Base-by-base conservation (phyloP, 2,888 invertebrate species). In the Aspidiotus destructor region DNA sequence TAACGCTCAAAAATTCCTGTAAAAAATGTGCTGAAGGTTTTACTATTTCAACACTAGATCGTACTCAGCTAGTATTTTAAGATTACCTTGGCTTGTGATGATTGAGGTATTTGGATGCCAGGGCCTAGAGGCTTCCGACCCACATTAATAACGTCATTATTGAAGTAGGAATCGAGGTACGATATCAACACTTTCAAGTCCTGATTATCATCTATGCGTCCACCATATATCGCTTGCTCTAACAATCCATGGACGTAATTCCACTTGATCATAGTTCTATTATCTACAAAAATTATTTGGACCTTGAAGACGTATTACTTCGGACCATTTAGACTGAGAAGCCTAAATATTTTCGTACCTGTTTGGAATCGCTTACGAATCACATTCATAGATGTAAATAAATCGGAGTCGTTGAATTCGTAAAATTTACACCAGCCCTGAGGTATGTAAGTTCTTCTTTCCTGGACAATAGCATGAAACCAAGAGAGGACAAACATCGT, bases 391-490 rank as follows among this genome's bases (percentile, higher is more conserved):
- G 88, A 88, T 7, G 89, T 88, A 63, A 85, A 81, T 1, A 92
- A 79, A 77, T 94, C 94, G 0, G 87, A 83, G 73, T 87, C 86
- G 64, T 86, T 88, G 78, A 94, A 94, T 75, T 94, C 92, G 77
- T 95, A 94, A 76, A 85, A 85, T 75, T 88, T 89, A 0, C 88
- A 87, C 93, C 93, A 94, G 0, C 92, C 89, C 81, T 92, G 91
- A 0, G 95, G 95, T 73, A 95, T 89, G 77, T 87, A 98, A 64
- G 87, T 89, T 70, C 97, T 82, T 54, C 99, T 82, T 78, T 99
- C 98, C 77, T 90, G 89, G 64, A 94, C 81, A 13, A 96, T 81
- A 0, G 97, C 93, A 77, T 97, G 95, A 69, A 92, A 81, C 83
- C 90, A 88, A 71, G 94, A 87, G 15, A 96, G 79, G 8, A 89